These are phyloP conservation scores for Nannoperca obscura DNA, from an alignment of 2,797 vertebrate genomes.

Conservation along the genomic window DNA sequence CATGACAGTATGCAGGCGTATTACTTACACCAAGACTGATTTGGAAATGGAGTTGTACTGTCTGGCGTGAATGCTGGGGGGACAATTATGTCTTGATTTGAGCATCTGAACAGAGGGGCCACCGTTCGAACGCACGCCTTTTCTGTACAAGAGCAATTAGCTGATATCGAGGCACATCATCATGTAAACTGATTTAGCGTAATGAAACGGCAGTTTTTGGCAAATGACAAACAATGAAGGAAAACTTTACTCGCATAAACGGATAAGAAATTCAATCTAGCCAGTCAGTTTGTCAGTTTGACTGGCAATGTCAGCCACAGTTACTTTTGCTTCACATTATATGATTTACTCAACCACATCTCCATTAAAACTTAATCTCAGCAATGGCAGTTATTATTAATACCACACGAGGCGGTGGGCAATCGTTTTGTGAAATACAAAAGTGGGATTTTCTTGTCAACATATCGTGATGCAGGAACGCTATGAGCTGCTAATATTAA, in stretches of 20 bases:
- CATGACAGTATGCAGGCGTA: constrained; percentile 79
- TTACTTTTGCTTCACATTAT: constrained; percentile 61
- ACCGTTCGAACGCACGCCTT: constrained; percentile 39
- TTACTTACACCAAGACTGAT: constrained; percentile 83
- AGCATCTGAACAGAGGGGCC: constrained; percentile 55
- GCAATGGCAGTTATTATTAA: constrained; percentile 33
- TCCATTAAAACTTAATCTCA: constrained; percentile 56
- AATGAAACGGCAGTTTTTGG: constrained; percentile 51
- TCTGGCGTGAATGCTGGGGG: constrained; percentile 44
- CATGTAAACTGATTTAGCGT: constrained; percentile 51
- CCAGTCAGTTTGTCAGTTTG: constrained; percentile 67
- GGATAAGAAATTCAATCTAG: constrained; percentile 30
- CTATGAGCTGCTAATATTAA: constrained; percentile 6
- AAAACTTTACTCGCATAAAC: constrained; percentile 32
- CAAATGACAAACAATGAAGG: constrained; percentile 53
- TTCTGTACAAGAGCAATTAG: constrained; percentile 61
- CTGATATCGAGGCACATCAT: constrained; percentile 35
- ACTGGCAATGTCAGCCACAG: constrained; percentile 66
- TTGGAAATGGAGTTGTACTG: constrained; percentile 71
- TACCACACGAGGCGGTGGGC: constrained; percentile 26
- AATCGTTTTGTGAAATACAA: constrained; percentile 26
- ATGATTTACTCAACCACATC: constrained; percentile 46
- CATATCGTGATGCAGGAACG: constrained; percentile 6
- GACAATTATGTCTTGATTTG: constrained; percentile 72
- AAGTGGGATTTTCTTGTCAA: constrained; percentile 34